Conservation (phyloP, 2,888 invertebrate genomes). For the Eilema caniola region DNA sequence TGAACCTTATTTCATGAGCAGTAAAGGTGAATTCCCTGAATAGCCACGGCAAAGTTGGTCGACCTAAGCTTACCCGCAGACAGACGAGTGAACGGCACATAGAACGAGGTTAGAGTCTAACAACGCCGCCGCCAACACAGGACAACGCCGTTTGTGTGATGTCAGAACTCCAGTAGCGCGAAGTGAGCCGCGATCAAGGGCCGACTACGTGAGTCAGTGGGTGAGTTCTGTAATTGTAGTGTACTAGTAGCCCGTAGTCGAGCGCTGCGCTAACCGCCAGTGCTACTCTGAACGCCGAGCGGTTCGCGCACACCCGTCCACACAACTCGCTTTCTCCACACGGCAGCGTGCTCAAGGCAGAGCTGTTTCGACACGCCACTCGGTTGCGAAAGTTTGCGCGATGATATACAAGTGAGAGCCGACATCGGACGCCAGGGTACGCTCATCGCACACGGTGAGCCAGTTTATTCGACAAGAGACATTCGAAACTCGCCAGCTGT, state of each 20-base stretch:
- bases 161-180: conserved; percentile 51
- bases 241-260: conserved; percentile 41
- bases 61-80: conserved; percentile 30
- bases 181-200: conserved; percentile 71
- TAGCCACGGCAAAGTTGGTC: conserved; percentile 18
- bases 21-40: conserved; percentile 19
- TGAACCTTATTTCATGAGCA: conserved; percentile 12
- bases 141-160: conserved; percentile 42
- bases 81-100: conserved; percentile 58
- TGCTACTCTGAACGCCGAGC: conserved; percentile 54
- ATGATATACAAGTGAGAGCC: conserved; percentile 87
- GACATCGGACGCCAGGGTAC: conserved; percentile 79
- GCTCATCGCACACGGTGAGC: conserved; percentile 86
- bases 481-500: conserved; percentile 79
- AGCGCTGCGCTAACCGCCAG: conserved; percentile 51
- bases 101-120: conserved; percentile 52
- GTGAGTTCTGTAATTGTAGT: conserved; percentile 24
- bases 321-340: conserved; percentile 63
- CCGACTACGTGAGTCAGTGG: conserved; percentile 62
- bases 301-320: conserved; percentile 43
- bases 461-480: conserved; percentile 79
- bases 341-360: conserved; percentile 72
- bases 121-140: conserved; percentile 36
- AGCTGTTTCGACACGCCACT: conserved; percentile 81
- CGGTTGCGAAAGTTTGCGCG: conserved; percentile 86